phyloP scores from a whole-genome alignment of 2,113 vertebrate genomes.

The Thymallus thymallus region DNA sequence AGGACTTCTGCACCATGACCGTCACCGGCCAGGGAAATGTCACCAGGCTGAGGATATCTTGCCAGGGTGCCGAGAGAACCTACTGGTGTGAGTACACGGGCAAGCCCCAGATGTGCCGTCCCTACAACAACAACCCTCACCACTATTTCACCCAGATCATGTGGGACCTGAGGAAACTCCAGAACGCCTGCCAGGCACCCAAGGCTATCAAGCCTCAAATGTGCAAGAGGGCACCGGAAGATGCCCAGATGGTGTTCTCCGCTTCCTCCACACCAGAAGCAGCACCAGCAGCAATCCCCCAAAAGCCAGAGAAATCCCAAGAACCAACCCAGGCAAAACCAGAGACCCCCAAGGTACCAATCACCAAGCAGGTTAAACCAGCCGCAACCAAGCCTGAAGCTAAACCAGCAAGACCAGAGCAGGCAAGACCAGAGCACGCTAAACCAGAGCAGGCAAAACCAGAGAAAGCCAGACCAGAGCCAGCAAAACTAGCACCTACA shows the following conservation, averaged over 20 bases:
- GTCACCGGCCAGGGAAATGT: slow-evolving; percentile 64
- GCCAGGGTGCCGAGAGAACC: slow-evolving; percentile 52
- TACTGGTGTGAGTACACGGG: slow-evolving; percentile 83
- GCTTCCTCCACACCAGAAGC: slow-evolving; percentile 20
- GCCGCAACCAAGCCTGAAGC: background rate
- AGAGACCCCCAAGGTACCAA: slow-evolving; percentile 3
- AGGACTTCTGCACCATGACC: slow-evolving; percentile 73
- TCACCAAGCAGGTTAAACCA: slow-evolving; percentile 4
- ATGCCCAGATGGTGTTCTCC: slow-evolving; percentile 72
- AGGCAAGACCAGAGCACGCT: slow-evolving; percentile 1
- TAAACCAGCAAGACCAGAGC: slow-evolving; percentile 3
- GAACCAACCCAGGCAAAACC: background rate
- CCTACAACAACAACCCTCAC: slow-evolving; percentile 76
- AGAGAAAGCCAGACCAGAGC: background rate
- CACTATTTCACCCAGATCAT: slow-evolving; percentile 81
- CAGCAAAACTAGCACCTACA: background rate
- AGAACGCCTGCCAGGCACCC: slow-evolving; percentile 68
- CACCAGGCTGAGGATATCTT: slow-evolving; percentile 72
- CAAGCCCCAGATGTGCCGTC: slow-evolving; percentile 70
- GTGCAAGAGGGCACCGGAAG: slow-evolving; percentile 74
- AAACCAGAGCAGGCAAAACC: slow-evolving; percentile 5
- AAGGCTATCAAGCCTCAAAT: slow-evolving; percentile 68
- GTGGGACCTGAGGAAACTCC: slow-evolving; percentile 70
- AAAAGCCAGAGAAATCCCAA: background rate
- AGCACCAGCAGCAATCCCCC: slow-evolving; percentile 7